phyloP scores from a whole-genome alignment of 2,113 vertebrate species.

The Procavia capensis region DNA sequence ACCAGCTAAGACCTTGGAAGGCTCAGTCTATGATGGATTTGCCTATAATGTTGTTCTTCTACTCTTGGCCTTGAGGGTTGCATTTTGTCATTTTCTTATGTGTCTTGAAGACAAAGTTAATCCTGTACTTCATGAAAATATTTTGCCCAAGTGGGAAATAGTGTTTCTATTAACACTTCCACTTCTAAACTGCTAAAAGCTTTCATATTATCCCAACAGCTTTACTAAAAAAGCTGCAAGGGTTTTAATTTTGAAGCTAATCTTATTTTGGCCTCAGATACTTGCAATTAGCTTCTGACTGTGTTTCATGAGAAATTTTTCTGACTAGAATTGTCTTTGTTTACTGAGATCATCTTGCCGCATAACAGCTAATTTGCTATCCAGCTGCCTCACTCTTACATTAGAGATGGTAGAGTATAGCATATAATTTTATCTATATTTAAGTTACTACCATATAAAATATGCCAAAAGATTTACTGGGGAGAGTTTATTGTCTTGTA shows the following conservation, averaged over 20 bases:
- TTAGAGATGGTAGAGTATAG: background rate
- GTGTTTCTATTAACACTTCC: conserved; percentile 12
- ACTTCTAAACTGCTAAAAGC: background rate
- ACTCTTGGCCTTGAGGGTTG: background rate
- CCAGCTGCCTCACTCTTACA: background rate
- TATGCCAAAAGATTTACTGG: background rate
- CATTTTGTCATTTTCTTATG: background rate
- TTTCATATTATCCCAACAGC: conserved; percentile 28
- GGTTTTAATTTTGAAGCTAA: conserved; percentile 63
- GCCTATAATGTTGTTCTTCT: background rate
- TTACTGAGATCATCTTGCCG: conserved; percentile 42
- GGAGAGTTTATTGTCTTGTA: conserved; percentile 3
- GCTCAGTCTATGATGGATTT: background rate
- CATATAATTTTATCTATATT: conserved; percentile 2
- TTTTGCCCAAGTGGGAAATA: conserved; percentile 26
- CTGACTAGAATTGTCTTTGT: conserved; percentile 65
- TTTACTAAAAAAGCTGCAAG: background rate
- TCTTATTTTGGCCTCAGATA: conserved; percentile 65
- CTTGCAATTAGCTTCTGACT: conserved; percentile 65
- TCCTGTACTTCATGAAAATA: conserved; percentile 37
- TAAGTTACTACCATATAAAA: conserved; percentile 25
- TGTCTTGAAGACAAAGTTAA: conserved; percentile 21
- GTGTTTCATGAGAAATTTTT: conserved; percentile 59
- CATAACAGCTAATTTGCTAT: background rate
- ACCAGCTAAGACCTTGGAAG: background rate